Evolutionary conservation across 2,888 invertebrate genomes (phyloP).

Genomic region (Sphaerophoria taeniata): DNA sequence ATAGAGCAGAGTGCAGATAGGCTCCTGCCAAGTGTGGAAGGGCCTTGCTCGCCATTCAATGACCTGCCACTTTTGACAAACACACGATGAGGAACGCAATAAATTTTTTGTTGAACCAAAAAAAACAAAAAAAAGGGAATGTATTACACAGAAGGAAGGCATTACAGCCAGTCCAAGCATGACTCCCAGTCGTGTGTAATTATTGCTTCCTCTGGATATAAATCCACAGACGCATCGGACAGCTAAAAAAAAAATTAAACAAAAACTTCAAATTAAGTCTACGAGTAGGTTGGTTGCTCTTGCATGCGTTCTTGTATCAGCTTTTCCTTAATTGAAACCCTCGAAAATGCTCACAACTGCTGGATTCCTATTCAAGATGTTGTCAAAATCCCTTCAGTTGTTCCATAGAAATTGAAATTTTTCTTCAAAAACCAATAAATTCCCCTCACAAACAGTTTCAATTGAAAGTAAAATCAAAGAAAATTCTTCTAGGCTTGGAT

Average conservation of each 20-base stretch:
- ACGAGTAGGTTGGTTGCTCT: neutral
- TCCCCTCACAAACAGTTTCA: neutral
- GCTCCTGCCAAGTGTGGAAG: neutral
- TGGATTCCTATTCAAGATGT: too few species aligned
- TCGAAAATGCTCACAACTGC: too few species aligned
- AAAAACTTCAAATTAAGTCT: neutral
- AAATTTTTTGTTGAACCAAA: conserved; percentile 40
- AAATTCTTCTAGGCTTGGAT: neutral
- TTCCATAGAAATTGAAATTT: too few species aligned
- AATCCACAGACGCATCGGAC: conserved; percentile 75
- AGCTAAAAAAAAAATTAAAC: conserved; percentile 12
- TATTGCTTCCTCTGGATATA: conserved; percentile 79
- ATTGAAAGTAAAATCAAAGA: conserved; percentile 3
- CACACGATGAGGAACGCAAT: conserved; percentile 53
- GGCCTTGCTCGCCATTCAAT: conserved; percentile 39
- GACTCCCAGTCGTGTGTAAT: conserved; percentile 76
- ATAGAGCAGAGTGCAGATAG: conserved; percentile 26
- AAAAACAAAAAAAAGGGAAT: neutral
- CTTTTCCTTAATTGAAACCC: too few species aligned
- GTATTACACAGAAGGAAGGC: conserved; percentile 6
- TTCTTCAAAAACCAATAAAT: too few species aligned
- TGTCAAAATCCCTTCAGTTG: too few species aligned
- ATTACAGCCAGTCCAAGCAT: conserved; percentile 47
- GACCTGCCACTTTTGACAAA: conserved; percentile 73
- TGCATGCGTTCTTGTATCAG: neutral